Evolutionary conservation across 1,140 invertebrate genomes (phyloP).

Genomic region (Portunus trituberculatus): DNA sequence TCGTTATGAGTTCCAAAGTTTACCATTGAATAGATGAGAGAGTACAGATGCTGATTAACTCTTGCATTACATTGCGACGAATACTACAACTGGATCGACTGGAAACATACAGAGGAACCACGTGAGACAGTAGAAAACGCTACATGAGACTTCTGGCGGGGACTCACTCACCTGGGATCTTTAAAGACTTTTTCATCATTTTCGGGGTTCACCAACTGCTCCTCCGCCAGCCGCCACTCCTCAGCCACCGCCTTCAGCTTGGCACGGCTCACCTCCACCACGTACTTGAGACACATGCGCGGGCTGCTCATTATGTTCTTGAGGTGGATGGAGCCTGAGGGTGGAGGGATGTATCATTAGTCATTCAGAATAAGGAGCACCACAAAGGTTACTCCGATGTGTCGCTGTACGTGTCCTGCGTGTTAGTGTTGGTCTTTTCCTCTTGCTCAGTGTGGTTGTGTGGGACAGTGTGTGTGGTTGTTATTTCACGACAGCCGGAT

Average conservation of each 20-base stretch:
- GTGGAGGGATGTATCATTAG: neutral
- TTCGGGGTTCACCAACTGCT: constrained; percentile 82
- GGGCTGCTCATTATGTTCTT: constrained; percentile 82
- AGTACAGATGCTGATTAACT: too few species aligned
- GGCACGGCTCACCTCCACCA: constrained; percentile 83
- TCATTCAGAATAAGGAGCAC: neutral
- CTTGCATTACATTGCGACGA: too few species aligned
- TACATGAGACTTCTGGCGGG: too few species aligned
- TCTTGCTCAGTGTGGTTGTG: too few species aligned
- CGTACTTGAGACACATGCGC: constrained; percentile 83
- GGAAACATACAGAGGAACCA: too few species aligned
- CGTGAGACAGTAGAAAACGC: too few species aligned
- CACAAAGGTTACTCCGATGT: neutral
- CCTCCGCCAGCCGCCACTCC: constrained; percentile 82
- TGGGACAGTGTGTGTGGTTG: too few species aligned
- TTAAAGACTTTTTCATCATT: constrained; percentile 82
- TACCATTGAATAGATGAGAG: too few species aligned
- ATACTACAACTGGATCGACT: too few species aligned
- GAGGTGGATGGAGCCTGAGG: constrained; percentile 84
- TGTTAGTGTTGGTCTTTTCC: too few species aligned
- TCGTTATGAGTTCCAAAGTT: too few species aligned
- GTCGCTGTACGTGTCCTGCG: too few species aligned
- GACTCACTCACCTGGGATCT: constrained; percentile 82
- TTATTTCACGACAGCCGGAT: neutral
- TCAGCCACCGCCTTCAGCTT: constrained; percentile 81